These are phyloP conservation scores for Pseudorhiza aurosa DNA, from an alignment of 30 jellyfish, hydroid and myxozoan species.

Conservation along the genomic window DNA sequence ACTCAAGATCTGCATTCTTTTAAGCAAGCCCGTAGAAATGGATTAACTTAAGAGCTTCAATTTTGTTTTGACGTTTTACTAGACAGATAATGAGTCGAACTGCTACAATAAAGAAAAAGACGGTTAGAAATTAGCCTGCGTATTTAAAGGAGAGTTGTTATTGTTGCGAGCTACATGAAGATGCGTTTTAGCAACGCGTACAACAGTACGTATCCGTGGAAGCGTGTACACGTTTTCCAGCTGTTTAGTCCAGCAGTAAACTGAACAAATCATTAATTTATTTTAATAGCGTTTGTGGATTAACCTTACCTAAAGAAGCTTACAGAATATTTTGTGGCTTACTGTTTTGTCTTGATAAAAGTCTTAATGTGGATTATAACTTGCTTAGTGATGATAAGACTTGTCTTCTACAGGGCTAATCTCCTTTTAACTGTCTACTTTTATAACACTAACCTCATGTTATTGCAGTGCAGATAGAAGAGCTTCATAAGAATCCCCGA, in stretches of 20 bases:
- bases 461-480: neutral
- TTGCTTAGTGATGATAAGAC: constrained; percentile 51
- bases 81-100: no score
- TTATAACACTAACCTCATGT: constrained; percentile 32
- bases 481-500: neutral
- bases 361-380: constrained; percentile 48
- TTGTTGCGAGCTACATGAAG: no score
- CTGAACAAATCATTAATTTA: constrained; percentile 33
- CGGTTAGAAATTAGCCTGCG: no score
- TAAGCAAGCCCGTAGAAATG: no score
- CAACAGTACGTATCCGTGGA: no score
- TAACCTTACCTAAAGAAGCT: constrained; percentile 44
- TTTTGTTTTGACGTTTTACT: no score
- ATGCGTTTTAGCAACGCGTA: no score
- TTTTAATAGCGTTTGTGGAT: constrained; percentile 41
- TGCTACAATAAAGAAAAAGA: no score
- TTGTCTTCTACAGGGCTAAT: constrained; percentile 32
- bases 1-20: no score
- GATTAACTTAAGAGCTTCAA: no score
- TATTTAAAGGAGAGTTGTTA: no score
- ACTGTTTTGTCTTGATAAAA: constrained; percentile 40
- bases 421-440: constrained; percentile 35
- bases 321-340: constrained; percentile 47
- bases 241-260: constrained; percentile 12
- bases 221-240: constrained; percentile 4